Conservation (phyloP, 2,888 invertebrate species). For the Sialis fuliginosa region DNA sequence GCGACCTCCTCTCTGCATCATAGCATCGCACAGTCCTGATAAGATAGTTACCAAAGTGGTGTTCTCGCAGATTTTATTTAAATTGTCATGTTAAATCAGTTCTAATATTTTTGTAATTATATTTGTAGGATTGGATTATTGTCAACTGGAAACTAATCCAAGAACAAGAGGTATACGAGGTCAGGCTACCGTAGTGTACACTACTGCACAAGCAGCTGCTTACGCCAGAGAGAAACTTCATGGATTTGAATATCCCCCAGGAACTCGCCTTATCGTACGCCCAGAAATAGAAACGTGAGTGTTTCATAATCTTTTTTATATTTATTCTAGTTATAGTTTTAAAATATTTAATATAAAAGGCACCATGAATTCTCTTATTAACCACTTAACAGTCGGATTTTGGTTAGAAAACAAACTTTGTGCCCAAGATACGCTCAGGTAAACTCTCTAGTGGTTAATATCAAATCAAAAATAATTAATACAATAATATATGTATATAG, state of each 20-base stretch:
- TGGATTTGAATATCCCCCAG: constrained; percentile 83
- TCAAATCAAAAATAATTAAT: too few species aligned
- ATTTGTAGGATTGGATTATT: constrained; percentile 33
- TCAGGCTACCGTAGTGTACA: constrained; percentile 51
- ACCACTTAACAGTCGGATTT: too few species aligned
- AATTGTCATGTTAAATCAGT: background rate
- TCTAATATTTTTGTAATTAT: constrained; percentile 1
- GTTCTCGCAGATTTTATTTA: too few species aligned
- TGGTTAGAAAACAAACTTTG: too few species aligned
- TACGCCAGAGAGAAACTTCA: constrained; percentile 75
- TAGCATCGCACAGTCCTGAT: too few species aligned
- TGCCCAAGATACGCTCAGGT: too few species aligned
- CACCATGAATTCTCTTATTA: too few species aligned
- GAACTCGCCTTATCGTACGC: constrained; percentile 59
- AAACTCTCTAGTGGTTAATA: too few species aligned
- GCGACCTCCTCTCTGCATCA: too few species aligned
- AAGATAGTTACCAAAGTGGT: too few species aligned
- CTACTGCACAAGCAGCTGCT: constrained; percentile 48
- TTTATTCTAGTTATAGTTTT: background rate
- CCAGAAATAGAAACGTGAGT: constrained; percentile 29
- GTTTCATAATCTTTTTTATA: background rate
- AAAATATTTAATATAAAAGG: background rate
- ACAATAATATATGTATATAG: too few species aligned
- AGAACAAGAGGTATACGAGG: constrained; percentile 30
- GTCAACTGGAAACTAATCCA: constrained; percentile 32